Evolutionary conservation across 2,797 vertebrate genomes (phyloP).

Genomic region (Sorex maritimensis): DNA sequence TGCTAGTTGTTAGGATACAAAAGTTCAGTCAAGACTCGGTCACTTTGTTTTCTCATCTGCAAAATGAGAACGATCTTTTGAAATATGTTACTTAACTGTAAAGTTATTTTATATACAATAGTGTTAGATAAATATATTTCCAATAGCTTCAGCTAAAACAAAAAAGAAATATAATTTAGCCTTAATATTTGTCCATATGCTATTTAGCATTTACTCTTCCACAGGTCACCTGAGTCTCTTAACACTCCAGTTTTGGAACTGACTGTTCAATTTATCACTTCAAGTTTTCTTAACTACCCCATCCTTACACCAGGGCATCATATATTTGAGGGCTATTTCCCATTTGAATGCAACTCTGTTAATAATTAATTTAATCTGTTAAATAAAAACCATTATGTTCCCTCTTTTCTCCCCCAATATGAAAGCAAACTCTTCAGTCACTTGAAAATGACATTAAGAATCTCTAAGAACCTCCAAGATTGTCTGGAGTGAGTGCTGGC

Average conservation of each 20-base stretch:
- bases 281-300: not conserved
- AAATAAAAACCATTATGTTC: not conserved
- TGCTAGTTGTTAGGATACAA: not conserved
- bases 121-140: too few species aligned
- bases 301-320: not conserved
- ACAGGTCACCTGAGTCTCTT: not conserved
- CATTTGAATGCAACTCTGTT: not conserved
- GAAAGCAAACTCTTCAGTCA: not conserved
- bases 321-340: not conserved
- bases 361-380: not conserved
- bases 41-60: conserved; percentile 23
- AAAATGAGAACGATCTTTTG: conserved; percentile 28
- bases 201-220: not conserved
- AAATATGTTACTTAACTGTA: conserved; percentile 4
- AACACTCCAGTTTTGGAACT: not conserved
- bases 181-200: conserved; percentile 5
- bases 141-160: not conserved
- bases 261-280: not conserved
- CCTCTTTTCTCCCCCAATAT: not conserved
- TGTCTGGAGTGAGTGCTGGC: not conserved
- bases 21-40: not conserved
- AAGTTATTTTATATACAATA: conserved; percentile 17
- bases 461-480: not conserved
- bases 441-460: not conserved
- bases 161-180: not conserved